These are phyloP conservation scores for Dolichoris vasculosae DNA, from an alignment of 1,140 invertebrate genomes.

Conservation along the genomic window DNA sequence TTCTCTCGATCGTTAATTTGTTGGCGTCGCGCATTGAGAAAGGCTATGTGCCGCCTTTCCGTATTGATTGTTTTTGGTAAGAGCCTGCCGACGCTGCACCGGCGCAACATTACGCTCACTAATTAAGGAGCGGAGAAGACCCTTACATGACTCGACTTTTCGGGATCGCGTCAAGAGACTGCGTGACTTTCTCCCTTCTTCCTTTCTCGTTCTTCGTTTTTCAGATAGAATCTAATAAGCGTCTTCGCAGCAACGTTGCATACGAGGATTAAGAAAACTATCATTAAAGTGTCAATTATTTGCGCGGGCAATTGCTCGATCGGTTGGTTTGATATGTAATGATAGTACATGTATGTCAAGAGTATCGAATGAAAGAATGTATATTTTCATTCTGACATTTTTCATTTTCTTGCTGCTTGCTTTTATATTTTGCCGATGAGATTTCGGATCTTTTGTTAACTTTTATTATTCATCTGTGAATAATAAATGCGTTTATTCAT, in stretches of 20 bases:
- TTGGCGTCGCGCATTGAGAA: slow-evolving; percentile 7
- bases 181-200: not conserved
- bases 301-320: slow-evolving; percentile 22
- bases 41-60: not conserved
- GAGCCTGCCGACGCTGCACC: not conserved
- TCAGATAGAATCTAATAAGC: not conserved
- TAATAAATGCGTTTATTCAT: not conserved
- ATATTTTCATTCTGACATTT: not conserved
- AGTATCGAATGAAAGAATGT: not conserved
- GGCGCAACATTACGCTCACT: slow-evolving; percentile 4
- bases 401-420: not conserved
- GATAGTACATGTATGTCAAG: not conserved
- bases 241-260: not conserved
- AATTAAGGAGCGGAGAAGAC: not conserved
- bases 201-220: too few species aligned
- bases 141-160: slow-evolving; percentile 2
- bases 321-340: slow-evolving; percentile 5
- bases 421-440: too few species aligned
- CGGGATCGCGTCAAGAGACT: not conserved
- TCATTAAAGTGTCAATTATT: slow-evolving; percentile 66
- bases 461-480: not conserved
- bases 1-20: slow-evolving; percentile 18
- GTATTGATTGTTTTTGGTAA: slow-evolving; percentile 42
- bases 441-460: not conserved
- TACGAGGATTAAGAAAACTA: slow-evolving; percentile 24